Evolutionary conservation across 2,888 invertebrate genomes (phyloP), one percentile per base, ranked within the genome.

Genomic region (Panzeria rudis): DNA sequence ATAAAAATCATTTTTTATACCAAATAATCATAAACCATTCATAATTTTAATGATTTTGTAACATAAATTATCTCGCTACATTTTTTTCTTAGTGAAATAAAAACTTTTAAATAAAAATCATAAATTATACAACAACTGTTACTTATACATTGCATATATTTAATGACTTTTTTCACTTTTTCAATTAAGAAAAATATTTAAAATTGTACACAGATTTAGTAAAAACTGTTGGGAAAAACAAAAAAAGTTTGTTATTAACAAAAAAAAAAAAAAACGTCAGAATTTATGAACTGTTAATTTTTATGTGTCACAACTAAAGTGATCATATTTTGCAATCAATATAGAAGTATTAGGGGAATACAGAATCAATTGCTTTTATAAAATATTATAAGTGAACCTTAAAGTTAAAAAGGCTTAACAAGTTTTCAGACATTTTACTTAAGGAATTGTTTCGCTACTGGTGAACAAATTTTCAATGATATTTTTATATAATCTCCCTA

Each of bases 251-350:
- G 59, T 54, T 59, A 69, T 84, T 61, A 44, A 64, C 9, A 23
- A 44, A 47, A 56, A 23, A 32, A 47, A 52, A n/a, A 32, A 29
- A 52, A 44, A 35, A 11, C 3, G 8, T 17, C 23, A 47, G 54
- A 73, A 84, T 84, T 84, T 84, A 84, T 84, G 77, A 69, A 73
- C 77, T 81, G 77, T 78, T 84, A 84, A 84, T 84, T 77, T 81
- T 77, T 73, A 84, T 77, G 73, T 84, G 84, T 84, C 81, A 81
- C 81, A 77, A 81, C 77, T 72, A 62, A 81, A 81, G 66, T 84
- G 84, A 56, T 52, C 52, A 44, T 75, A 76, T 84, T 84, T 75
- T 69, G 79, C 75, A 79, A 79, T 79, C 71, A 76, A 71, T 66
- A 7, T 20, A 50, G 54, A 66, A n/a, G 25, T 35, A 75, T 20